Base-by-base conservation (phyloP, 2,113 vertebrate species). In the Petromus typicus region DNA sequence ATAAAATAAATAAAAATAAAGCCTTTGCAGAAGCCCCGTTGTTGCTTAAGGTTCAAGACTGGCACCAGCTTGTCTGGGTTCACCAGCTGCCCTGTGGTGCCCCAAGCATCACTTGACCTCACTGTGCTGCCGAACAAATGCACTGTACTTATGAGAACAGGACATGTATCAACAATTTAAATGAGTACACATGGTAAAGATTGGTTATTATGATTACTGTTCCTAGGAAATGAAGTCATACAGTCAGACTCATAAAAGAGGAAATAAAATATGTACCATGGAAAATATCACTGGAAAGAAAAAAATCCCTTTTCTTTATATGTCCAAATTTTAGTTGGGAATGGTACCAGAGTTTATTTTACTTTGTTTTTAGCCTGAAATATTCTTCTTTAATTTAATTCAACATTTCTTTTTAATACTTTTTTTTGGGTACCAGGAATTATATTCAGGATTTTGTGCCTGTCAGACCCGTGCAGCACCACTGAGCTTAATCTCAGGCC, bases 331-430 rank as follows among this genome's bases (percentile, higher is more conserved):
- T 91, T 91, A 83, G 57, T 64, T 95, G 20, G 66, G 80, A 67
- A 88, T 59, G 3, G 54, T 64, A 73, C 30, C n/a, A 20, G n/a
- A 56, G 3, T 82, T 90, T 48, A 23, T 57, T 89, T 91, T 80
- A 67, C 45, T 71, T 79, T 5, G 25, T 85, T 67, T 80, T 88
- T 85, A 51, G 25, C 20, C 75, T 67, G 14, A 71, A 54, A 22
- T 80, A 2, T 63, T 86, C 30, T 78, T 86, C 54, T 54, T 57
- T 43, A 76, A 88, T 32, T 95, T 94, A 84, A 37, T 71, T 75
- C 30, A 43, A 93, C 48, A 51, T 51, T 51, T 51, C 10, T 51
- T 51, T 5, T 51, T 51, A 51, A 51, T 51, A 51, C 48, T 51
- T 51, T 51, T 51, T 51, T 51, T 51, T 51, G 5, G 5, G 48